A percentile compares a stretch with the other conserved stretches of the same genome.
phyloP scores from a whole-genome alignment of 1,140 invertebrate genomes.

The Heliconius nattereri region DNA sequence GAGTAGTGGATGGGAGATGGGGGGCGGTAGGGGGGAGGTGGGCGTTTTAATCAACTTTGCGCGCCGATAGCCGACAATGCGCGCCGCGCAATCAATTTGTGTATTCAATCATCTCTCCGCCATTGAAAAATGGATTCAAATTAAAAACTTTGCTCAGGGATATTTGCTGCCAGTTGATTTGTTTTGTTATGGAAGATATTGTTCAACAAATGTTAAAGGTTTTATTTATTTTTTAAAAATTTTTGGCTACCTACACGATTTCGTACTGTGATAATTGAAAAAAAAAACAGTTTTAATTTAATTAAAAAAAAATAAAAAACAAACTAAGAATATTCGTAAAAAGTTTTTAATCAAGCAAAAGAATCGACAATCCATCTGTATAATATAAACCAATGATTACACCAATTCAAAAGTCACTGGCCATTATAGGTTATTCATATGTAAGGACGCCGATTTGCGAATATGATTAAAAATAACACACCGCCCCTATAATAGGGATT shows the following conservation, averaged over 20 bases:
- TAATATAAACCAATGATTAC: neutral
- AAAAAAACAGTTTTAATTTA: neutral
- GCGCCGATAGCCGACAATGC: constrained; percentile 63
- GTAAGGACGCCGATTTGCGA: constrained; percentile 45
- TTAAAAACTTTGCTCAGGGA: constrained; percentile 45
- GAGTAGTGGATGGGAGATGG: constrained; percentile 27
- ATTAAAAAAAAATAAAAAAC: neutral
- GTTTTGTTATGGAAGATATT: constrained; percentile 18
- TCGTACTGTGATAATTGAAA: neutral
- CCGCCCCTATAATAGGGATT: constrained; percentile 65
- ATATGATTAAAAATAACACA: constrained; percentile 74
- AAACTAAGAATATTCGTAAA: neutral
- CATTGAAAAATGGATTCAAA: constrained; percentile 52
- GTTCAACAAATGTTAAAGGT: neutral
- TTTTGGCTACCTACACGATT: neutral
- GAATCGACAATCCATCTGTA: neutral
- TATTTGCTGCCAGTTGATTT: constrained; percentile 21
- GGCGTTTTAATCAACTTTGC: constrained; percentile 67
- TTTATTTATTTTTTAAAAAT: neutral
- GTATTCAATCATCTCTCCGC: constrained; percentile 65
- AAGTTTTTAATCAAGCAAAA: neutral
- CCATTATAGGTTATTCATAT: constrained; percentile 8
- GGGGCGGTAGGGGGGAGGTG: constrained; percentile 6
- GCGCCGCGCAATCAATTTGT: constrained; percentile 69
- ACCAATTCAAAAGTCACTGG: constrained; percentile 12